Evolutionary conservation across 2,113 vertebrate genomes (phyloP).

Genomic region (Pelecanus crispus): DNA sequence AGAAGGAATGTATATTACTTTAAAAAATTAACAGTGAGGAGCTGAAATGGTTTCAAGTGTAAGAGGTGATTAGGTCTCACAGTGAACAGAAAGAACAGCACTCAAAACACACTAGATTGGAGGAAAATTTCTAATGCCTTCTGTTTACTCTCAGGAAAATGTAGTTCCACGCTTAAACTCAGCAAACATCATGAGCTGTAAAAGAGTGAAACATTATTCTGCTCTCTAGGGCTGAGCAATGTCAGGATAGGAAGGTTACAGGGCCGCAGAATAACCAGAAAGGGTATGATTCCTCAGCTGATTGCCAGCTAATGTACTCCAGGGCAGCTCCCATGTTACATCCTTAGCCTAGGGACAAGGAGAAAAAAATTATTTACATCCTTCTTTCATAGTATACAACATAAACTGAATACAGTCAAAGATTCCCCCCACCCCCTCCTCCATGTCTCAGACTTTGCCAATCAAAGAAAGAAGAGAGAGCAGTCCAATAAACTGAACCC

Average conservation of each 20-base stretch:
- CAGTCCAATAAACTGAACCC: not conserved
- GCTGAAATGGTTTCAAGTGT: not conserved
- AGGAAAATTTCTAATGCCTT: not conserved
- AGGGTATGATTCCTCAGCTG: not conserved
- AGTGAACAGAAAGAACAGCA: not conserved
- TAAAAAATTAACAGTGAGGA: not conserved
- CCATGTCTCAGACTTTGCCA: not conserved
- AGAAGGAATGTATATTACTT: not conserved
- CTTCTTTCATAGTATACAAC: not conserved
- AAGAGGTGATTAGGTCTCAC: not conserved
- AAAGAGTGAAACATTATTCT: not conserved
- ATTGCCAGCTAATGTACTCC: not conserved
- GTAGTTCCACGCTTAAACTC: not conserved
- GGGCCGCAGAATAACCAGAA: not conserved
- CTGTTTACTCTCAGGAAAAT: not conserved
- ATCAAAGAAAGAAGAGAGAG: not conserved
- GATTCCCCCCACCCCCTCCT: fast-evolving
- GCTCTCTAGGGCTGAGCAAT: not conserved
- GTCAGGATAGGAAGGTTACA: not conserved
- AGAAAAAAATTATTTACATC: not conserved
- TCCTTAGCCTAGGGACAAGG: not conserved
- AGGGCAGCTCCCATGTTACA: not conserved
- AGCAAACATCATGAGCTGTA: not conserved
- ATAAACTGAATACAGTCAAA: not conserved
- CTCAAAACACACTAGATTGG: not conserved